Conservation (phyloP, 2,888 invertebrate genomes). For the Rhorus exstirpatorius region DNA sequence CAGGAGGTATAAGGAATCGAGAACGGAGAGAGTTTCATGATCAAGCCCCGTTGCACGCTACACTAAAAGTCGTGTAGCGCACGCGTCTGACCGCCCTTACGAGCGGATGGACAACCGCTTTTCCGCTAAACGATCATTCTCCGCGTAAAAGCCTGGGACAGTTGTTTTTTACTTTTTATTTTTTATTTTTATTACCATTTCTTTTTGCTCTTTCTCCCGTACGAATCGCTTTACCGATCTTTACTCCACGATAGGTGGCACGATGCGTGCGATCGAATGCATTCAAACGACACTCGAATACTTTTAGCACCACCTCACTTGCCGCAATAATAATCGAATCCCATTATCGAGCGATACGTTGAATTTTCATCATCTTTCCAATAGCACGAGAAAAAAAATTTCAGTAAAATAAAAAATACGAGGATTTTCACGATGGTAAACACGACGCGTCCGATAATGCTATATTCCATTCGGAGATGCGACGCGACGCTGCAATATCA, state of each 20-base stretch:
- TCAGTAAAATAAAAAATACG: conserved; percentile 13
- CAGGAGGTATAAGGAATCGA: conserved; percentile 27
- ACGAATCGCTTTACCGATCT: not conserved
- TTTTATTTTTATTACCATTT: not conserved
- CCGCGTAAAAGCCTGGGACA: conserved; percentile 36
- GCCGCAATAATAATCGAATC: conserved; percentile 12
- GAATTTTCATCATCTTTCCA: conserved; percentile 37
- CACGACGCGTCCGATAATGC: conserved; percentile 25
- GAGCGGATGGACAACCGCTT: conserved; percentile 37
- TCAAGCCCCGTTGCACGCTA: conserved; percentile 60
- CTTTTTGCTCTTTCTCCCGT: conserved; percentile 2
- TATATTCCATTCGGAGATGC: conserved; percentile 21
- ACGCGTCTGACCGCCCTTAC: conserved; percentile 38
- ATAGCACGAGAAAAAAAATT: conserved; percentile 8
- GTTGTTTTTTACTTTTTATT: conserved; percentile 25
- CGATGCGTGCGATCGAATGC: no score
- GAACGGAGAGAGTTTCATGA: conserved; percentile 65
- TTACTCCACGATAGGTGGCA: no score
- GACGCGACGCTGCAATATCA: conserved; percentile 35
- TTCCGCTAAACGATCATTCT: conserved; percentile 46
- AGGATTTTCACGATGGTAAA: conserved; percentile 22
- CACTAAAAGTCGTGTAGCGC: conserved; percentile 48
- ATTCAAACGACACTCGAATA: no score
- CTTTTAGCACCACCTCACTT: no score
- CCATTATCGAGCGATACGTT: conserved; percentile 3